A percentile compares a stretch with the other conserved stretches of the same genome.
These are phyloP conservation scores for Vanessa atalanta DNA, from an alignment of 1,140 invertebrate species.

Conservation along the genomic window DNA sequence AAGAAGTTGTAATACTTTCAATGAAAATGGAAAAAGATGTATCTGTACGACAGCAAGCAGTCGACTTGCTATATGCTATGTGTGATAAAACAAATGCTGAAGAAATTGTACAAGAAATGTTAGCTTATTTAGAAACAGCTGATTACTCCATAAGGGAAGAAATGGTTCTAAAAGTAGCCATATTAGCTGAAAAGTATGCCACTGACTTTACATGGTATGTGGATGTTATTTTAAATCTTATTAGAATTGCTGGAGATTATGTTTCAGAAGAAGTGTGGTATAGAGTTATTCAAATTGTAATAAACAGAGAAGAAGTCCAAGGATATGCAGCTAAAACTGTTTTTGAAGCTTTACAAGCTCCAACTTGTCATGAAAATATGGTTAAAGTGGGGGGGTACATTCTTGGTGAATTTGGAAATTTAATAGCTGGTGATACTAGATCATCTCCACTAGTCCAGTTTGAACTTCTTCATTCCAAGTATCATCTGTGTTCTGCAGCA, in stretches of 20 bases:
- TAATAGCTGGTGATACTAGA: slow-evolving; percentile 98
- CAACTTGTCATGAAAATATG: slow-evolving; percentile 99
- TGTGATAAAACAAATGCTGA: slow-evolving; percentile 99
- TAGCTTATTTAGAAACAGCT: slow-evolving; percentile 99
- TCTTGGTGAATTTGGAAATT: slow-evolving; percentile 99
- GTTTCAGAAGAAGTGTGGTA: slow-evolving; percentile 99
- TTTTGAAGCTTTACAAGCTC: slow-evolving; percentile 98
- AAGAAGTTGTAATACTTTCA: slow-evolving; percentile 99
- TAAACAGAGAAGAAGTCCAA: slow-evolving; percentile 99
- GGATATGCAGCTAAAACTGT: slow-evolving; percentile 99
- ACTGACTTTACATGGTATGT: slow-evolving; percentile 99
- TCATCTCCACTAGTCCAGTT: slow-evolving; percentile 98
- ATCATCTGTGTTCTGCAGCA: slow-evolving; percentile 98
- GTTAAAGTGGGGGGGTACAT: slow-evolving; percentile 99
- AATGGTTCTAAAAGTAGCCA: slow-evolving; percentile 99
- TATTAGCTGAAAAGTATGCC: slow-evolving; percentile 99
- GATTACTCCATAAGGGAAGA: slow-evolving; percentile 99
- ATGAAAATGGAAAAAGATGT: slow-evolving; percentile 99
- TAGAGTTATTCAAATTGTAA: slow-evolving; percentile 99
- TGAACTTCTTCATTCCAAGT: slow-evolving; percentile 98
- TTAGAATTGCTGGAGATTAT: slow-evolving; percentile 99
- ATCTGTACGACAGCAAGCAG: slow-evolving; percentile 98
- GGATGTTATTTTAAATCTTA: slow-evolving; percentile 99
- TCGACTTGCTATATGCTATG: slow-evolving; percentile 99
- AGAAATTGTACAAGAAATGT: slow-evolving; percentile 99